Conservation (phyloP, 1,140 invertebrate species). For the Alviniconcha marisindica region DNA sequence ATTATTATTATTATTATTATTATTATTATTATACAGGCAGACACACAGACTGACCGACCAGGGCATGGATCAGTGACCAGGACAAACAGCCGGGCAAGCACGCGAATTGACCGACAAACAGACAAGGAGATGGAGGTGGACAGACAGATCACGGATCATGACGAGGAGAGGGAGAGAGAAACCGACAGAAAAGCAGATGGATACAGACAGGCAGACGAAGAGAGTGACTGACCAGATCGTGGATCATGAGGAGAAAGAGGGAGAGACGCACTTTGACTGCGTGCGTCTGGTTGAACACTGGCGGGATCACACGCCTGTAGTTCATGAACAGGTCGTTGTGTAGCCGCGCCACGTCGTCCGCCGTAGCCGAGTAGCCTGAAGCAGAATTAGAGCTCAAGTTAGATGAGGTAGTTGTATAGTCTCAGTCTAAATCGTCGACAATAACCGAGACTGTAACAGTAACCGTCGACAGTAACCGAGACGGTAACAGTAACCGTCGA, state of each 20-base stretch:
- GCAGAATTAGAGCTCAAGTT: neutral
- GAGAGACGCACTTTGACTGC: constrained; percentile 55
- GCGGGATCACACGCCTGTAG: constrained; percentile 58
- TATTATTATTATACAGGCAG: too few relatives aligned
- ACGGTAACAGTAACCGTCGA: neutral
- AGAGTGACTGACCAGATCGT: constrained; percentile 56
- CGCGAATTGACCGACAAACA: neutral
- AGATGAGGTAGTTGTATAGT: neutral
- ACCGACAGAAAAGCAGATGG: neutral
- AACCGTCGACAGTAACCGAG: neutral
- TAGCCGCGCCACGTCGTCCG: constrained; percentile 51
- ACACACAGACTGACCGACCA: too few relatives aligned
- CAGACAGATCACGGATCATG: neutral
- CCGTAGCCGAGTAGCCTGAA: constrained; percentile 51
- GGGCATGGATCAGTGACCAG: neutral
- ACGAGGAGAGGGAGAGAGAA: neutral
- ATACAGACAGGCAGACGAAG: neutral
- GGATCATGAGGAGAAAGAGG: constrained; percentile 63
- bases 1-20: too few relatives aligned
- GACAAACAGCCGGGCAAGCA: neutral
- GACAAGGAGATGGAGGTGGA: neutral
- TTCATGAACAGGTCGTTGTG: constrained; percentile 56
- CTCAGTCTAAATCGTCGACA: neutral
- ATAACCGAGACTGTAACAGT: too few relatives aligned
- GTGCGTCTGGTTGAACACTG: constrained; percentile 57